These are phyloP conservation scores for Eledone cirrhosa DNA, from an alignment of 2,888 invertebrate genomes.

Conservation along the genomic window DNA sequence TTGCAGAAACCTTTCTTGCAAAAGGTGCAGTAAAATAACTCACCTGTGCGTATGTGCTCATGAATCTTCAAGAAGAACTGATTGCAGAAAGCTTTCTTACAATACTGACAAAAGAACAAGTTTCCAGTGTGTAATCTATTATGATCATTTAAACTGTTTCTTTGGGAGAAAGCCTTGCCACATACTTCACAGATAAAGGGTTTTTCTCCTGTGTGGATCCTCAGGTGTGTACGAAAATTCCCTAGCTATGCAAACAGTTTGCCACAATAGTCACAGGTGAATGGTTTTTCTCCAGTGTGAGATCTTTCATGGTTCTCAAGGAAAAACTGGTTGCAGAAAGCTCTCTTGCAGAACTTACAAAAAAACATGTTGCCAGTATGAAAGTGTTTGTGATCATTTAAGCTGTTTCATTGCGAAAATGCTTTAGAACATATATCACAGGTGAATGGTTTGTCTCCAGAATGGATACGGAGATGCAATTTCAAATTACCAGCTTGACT, in stretches of 20 bases:
- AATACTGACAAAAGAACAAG: constrained; percentile 33
- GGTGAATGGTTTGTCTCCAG: neutral
- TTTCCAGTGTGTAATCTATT: neutral
- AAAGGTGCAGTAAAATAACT: constrained; percentile 40
- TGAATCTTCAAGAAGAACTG: constrained; percentile 41
- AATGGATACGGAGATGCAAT: neutral
- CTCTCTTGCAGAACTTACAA: neutral
- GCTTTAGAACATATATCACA: neutral
- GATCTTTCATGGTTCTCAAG: neutral
- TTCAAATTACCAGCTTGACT: neutral
- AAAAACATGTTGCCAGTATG: constrained; percentile 10
- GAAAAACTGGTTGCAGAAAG: constrained; percentile 9
- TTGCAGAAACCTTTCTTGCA: constrained; percentile 42
- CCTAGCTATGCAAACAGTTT: neutral
- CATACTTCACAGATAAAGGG: neutral
- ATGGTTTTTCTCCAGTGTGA: neutral
- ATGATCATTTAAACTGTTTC: neutral
- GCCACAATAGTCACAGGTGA: constrained; percentile 5
- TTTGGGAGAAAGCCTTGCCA: neutral
- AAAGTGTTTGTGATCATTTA: neutral
- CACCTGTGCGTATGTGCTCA: constrained; percentile 37
- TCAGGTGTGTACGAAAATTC: neutral
- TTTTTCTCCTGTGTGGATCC: neutral
- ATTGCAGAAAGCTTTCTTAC: constrained; percentile 39
- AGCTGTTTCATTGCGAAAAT: neutral